These are phyloP conservation scores for Scylla paramamosain DNA, from an alignment of 1,140 invertebrate species.

Conservation along the genomic window DNA sequence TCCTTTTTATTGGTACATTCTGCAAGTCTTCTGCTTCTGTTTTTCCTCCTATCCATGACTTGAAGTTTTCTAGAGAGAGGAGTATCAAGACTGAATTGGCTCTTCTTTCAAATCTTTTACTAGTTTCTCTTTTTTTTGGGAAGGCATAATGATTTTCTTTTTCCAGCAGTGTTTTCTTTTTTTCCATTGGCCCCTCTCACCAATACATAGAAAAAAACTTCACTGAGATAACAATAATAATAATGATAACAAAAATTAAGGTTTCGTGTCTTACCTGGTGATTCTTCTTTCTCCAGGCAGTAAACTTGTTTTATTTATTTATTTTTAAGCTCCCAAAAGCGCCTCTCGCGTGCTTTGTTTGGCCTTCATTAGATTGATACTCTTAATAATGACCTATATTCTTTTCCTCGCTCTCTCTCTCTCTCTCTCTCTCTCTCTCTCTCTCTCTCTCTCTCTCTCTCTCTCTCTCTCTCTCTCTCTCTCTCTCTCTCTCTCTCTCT, in stretches of 20 bases:
- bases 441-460: conserved; percentile 46
- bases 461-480: conserved; percentile 32
- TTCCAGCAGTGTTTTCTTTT: no score
- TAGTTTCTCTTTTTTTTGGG: no score
- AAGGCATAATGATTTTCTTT: no score
- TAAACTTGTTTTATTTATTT: background rate
- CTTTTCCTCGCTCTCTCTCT: no score
- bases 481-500: conserved; percentile 42
- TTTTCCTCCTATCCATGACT: no score
- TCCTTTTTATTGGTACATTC: no score
- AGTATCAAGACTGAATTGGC: no score
- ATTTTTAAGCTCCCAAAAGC: background rate
- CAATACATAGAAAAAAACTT: no score
- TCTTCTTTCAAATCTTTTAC: no score
- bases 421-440: conserved; percentile 45
- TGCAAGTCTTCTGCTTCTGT: no score
- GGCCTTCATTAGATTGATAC: background rate
- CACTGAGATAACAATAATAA: background rate
- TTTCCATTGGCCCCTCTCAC: no score
- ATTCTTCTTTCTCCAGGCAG: background rate
- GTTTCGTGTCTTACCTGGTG: background rate
- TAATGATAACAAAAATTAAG: background rate
- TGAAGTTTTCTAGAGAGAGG: no score
- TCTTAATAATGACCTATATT: background rate
- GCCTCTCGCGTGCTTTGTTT: background rate